Base-by-base conservation (phyloP, 2,888 invertebrate genomes). In the Melinaea menophilus region DNA sequence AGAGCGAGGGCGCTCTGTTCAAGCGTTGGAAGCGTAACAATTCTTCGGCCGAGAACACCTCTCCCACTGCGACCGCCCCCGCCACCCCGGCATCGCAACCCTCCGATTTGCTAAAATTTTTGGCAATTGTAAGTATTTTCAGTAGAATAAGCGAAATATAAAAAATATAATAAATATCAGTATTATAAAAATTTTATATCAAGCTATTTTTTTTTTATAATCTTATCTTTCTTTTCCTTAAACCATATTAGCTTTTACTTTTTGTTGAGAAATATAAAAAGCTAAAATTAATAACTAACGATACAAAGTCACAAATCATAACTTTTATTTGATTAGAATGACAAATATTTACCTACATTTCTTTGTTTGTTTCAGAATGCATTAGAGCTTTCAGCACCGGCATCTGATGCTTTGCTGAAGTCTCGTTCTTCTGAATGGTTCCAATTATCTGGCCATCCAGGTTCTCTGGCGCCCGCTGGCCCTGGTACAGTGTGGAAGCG, bases 401-500 rank as follows among this genome's bases (percentile, higher is more conserved):
- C 97, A 65, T 96, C 96, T 75, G 97, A 97, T 78, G 93, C 96
- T 60, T 88, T 98, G 56, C 86, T 97, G 72, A 95, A 95, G 79
- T 94, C 94, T 69, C 92, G 93, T 71, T 91, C 91, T 55, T 90
- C 91, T 64, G 92, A 91, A 74, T 98, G 98, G 98, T 95, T 98
- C 85, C 98, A 98, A 86, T 88, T 98, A 69, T 96, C 97, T 12
- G 98, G 98, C 0, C 98, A 98, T 87, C 95, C 95, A 63, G 97
- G 98, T 69, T 96, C 97, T 71, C 94, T 98, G 86, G 97, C 97
- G 0, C 97, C 97, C 4, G 98, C 98, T 0, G 96, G 97, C 1
- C 96, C 97, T 9, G 97, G 97, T 67, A 97, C 98, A 12, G 97
- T 98, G 59, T 98, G 98, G 95, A 98, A 98, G 86, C 95, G 97